Evolutionary conservation across 2,888 invertebrate species (phyloP).

Genomic region (Dryadula phaetusa): DNA sequence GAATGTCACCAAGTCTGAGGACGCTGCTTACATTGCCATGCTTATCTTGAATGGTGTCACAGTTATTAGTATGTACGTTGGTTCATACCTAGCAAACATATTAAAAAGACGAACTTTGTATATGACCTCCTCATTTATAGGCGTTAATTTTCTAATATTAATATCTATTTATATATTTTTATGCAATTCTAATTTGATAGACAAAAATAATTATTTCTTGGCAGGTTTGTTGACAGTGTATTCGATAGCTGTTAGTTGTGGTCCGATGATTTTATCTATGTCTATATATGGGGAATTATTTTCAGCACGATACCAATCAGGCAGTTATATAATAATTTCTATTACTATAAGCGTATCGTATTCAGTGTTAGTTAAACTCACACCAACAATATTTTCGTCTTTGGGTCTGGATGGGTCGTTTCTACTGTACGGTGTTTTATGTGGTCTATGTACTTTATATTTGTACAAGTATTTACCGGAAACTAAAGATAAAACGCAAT

Average conservation of each 20-base stretch:
- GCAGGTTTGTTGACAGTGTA: conserved; percentile 55
- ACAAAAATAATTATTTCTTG: conserved; percentile 57
- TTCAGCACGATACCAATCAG: conserved; percentile 59
- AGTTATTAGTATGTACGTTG: conserved; percentile 53
- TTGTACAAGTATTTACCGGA: conserved; percentile 52
- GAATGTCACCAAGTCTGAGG: conserved; percentile 59
- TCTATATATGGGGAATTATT: conserved; percentile 64
- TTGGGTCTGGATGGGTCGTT: conserved; percentile 62
- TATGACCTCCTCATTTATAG: conserved; percentile 55
- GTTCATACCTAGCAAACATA: conserved; percentile 48
- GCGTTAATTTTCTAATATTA: conserved; percentile 57
- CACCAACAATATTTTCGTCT: conserved; percentile 57
- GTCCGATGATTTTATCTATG: conserved; percentile 64
- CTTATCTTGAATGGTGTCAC: conserved; percentile 66
- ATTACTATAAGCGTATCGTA: too few species aligned
- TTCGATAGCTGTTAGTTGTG: conserved; percentile 63
- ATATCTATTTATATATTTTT: conserved; percentile 63
- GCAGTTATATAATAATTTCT: conserved; percentile 54
- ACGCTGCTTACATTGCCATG: conserved; percentile 62
- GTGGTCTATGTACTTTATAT: conserved; percentile 46
- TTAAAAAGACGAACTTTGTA: conserved; percentile 55
- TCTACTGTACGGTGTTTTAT: conserved; percentile 48
- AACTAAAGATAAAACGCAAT: conserved; percentile 53
- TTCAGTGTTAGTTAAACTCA: too few species aligned
- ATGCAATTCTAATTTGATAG: conserved; percentile 51